A percentile compares a stretch with the other conserved stretches of the same genome.
Conservation (phyloP, 2,888 invertebrate genomes). For the Lithophane semibrunnea region DNA sequence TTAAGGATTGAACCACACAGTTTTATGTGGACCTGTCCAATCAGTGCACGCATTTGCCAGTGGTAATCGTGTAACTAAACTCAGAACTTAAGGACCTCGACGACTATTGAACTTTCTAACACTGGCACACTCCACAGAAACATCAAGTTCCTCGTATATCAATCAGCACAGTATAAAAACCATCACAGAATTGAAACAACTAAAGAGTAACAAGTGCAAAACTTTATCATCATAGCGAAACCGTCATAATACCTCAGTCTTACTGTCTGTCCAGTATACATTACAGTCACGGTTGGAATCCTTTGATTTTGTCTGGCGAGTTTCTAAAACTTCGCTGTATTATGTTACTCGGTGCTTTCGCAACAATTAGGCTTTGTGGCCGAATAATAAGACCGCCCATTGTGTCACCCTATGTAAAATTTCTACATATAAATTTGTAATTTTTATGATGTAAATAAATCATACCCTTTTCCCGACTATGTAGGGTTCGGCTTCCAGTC, state of each 20-base stretch:
- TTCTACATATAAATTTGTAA: no score
- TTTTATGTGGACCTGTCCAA: no score
- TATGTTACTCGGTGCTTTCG: constrained; percentile 58
- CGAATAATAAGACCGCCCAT: background rate
- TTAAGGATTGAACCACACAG: no score
- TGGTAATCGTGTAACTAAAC: no score
- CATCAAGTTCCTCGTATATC: background rate
- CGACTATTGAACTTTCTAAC: background rate
- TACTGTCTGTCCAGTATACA: constrained; percentile 43
- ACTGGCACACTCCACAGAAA: background rate
- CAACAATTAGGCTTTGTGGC: constrained; percentile 57
- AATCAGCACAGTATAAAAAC: background rate
- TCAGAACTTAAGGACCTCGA: background rate
- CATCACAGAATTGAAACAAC: background rate
- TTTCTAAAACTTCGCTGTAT: constrained; percentile 63
- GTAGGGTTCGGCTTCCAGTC: no score
- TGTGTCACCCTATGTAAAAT: no score
- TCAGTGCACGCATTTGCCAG: no score
- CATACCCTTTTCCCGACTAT: no score
- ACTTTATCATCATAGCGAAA: constrained; percentile 7
- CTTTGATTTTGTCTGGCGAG: constrained; percentile 62
- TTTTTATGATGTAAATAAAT: no score
- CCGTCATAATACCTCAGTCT: constrained; percentile 33
- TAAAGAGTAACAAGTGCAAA: constrained; percentile 19
- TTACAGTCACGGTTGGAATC: constrained; percentile 64